Evolutionary conservation across 2,113 vertebrate species (phyloP).

Genomic region (Lycaon pictus): DNA sequence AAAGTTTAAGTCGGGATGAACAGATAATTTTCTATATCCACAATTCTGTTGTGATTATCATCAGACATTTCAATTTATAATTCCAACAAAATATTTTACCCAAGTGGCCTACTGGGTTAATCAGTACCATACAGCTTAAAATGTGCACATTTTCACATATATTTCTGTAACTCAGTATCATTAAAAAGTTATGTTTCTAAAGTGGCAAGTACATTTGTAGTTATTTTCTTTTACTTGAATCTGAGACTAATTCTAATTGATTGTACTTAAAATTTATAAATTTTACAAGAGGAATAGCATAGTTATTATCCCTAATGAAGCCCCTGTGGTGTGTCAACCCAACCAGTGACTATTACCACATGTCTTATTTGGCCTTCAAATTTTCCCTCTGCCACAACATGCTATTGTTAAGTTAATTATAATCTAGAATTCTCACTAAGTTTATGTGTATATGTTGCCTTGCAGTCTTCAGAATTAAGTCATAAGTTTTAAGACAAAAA

Average conservation of each 20-base stretch:
- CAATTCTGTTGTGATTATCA: background rate
- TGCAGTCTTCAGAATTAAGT: constrained; percentile 68
- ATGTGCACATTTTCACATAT: constrained; percentile 41
- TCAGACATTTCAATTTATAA: constrained; percentile 30
- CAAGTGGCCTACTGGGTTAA: constrained; percentile 40
- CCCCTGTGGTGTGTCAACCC: constrained; percentile 38
- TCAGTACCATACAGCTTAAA: constrained; percentile 45
- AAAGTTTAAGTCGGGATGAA: background rate
- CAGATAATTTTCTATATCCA: constrained; percentile 28
- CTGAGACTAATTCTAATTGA: constrained; percentile 61
- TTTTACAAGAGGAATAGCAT: constrained; percentile 63
- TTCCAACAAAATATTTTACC: constrained; percentile 16
- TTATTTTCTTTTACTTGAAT: constrained; percentile 56
- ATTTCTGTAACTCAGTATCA: constrained; percentile 31
- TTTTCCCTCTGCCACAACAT: constrained; percentile 45
- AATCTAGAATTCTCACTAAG: constrained; percentile 52
- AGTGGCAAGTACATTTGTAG: constrained; percentile 38
- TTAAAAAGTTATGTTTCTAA: constrained; percentile 55
- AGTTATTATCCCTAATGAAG: constrained; percentile 60
- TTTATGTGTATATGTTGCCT: constrained; percentile 7
- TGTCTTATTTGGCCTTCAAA: constrained; percentile 56
- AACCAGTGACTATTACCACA: constrained; percentile 18
- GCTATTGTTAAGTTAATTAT: constrained; percentile 66
- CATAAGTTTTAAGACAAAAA: constrained; percentile 68
- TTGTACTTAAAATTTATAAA: constrained; percentile 56